phyloP scores from a whole-genome alignment of 1,140 invertebrate genomes.

The Gonatopus flavifemur region DNA sequence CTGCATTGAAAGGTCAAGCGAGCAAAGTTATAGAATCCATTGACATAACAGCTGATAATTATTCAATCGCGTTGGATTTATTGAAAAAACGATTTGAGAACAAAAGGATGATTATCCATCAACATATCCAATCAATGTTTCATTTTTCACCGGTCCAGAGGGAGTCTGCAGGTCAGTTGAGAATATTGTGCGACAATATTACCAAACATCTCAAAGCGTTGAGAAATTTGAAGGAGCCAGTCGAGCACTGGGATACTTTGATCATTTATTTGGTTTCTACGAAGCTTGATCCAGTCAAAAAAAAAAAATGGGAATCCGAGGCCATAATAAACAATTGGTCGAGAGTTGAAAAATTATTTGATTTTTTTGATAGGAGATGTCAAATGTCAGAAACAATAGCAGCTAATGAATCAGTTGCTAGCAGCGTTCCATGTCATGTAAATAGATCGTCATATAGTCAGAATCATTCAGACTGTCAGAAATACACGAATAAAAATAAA shows the following conservation, averaged over 20 bases:
- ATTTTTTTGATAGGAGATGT: constrained; percentile 14
- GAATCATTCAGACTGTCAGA: too few relatives aligned
- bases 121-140: constrained; percentile 24
- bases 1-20: constrained; percentile 29
- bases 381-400: not conserved
- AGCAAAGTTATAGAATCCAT: constrained; percentile 30
- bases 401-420: constrained; percentile 1
- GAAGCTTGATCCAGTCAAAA: constrained; percentile 13
- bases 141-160: constrained; percentile 17
- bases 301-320: constrained; percentile 18
- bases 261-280: constrained; percentile 21
- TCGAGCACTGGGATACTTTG: constrained; percentile 37
- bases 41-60: constrained; percentile 33
- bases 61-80: constrained; percentile 27
- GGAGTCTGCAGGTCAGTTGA: constrained; percentile 17
- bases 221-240: constrained; percentile 23
- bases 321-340: constrained; percentile 3
- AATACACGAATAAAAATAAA: too few relatives aligned
- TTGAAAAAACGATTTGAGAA: constrained; percentile 36
- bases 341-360: constrained; percentile 13
- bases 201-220: constrained; percentile 21
- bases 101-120: constrained; percentile 27
- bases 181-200: constrained; percentile 18
- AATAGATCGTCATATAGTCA: too few relatives aligned
- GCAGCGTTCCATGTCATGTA: too few relatives aligned